phyloP scores from a whole-genome alignment of 2,113 vertebrate genomes.

The Erpornis zantholeuca region DNA sequence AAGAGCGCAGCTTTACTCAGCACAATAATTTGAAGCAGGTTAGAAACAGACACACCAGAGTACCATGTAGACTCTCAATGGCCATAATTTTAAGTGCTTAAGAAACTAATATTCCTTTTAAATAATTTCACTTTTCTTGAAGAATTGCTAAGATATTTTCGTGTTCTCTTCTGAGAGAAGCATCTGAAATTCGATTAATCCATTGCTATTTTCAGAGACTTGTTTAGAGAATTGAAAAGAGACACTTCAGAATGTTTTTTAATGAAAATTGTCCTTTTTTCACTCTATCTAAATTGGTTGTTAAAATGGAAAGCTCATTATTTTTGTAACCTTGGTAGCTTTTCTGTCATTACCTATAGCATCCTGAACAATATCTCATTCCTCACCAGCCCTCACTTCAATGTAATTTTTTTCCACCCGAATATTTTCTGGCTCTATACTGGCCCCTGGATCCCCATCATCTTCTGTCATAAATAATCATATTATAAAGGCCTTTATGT shows the following conservation, averaged over 20 bases:
- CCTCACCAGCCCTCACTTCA: not conserved
- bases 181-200: not conserved
- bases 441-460: not conserved
- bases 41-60: not conserved
- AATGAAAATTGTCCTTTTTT: not conserved
- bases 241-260: not conserved
- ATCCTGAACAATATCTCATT: not conserved
- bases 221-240: not conserved
- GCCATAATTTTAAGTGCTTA: not conserved
- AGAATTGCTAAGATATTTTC: not conserved
- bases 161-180: not conserved
- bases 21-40: not conserved
- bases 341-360: not conserved
- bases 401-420: not conserved
- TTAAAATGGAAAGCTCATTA: not conserved
- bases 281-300: not conserved
- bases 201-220: not conserved
- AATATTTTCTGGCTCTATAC: not conserved
- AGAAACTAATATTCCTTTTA: not conserved
- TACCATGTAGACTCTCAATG: not conserved
- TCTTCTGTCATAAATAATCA: not conserved
- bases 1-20: not conserved
- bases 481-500: not conserved
- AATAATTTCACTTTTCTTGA: not conserved
- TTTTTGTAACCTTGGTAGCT: not conserved